These are phyloP conservation scores for Crotalus tigris DNA, from an alignment of 2,113 vertebrate genomes.

Conservation along the genomic window DNA sequence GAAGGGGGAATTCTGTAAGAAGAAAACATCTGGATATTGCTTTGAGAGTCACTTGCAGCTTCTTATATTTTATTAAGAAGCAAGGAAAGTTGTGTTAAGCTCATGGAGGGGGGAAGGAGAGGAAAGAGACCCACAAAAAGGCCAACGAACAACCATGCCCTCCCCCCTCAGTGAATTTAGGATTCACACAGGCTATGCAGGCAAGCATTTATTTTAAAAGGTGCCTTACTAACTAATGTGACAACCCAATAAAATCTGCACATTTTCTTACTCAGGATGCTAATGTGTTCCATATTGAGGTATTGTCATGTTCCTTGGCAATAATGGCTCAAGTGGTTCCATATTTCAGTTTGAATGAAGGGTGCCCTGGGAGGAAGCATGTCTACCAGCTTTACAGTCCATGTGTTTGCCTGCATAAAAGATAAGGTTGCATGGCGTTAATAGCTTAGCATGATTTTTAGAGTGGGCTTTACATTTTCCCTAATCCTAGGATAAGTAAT, in stretches of 20 bases:
- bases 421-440: not conserved
- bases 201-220: slow-evolving; percentile 1
- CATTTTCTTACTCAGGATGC: slow-evolving; percentile 28
- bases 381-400: not conserved
- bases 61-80: slow-evolving; percentile 62
- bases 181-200: slow-evolving; percentile 18
- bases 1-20: slow-evolving; percentile 56
- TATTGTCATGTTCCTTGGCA: not conserved
- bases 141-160: not conserved
- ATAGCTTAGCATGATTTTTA: not conserved
- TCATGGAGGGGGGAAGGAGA: slow-evolving; percentile 35
- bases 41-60: slow-evolving; percentile 60
- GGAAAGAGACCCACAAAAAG: slow-evolving; percentile 34
- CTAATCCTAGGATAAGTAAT: not conserved
- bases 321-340: not conserved
- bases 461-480: not conserved
- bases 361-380: slow-evolving; percentile 3
- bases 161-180: slow-evolving; percentile 1
- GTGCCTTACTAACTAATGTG: not conserved
- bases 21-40: slow-evolving; percentile 58
- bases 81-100: slow-evolving; percentile 53
- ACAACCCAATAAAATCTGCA: not conserved
- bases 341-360: not conserved
- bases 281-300: slow-evolving; percentile 18
- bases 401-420: not conserved